Evolutionary conservation across 2,888 invertebrate species (phyloP), one percentile per base, ranked within the genome.

Genomic region (Eristalis pertinax): DNA sequence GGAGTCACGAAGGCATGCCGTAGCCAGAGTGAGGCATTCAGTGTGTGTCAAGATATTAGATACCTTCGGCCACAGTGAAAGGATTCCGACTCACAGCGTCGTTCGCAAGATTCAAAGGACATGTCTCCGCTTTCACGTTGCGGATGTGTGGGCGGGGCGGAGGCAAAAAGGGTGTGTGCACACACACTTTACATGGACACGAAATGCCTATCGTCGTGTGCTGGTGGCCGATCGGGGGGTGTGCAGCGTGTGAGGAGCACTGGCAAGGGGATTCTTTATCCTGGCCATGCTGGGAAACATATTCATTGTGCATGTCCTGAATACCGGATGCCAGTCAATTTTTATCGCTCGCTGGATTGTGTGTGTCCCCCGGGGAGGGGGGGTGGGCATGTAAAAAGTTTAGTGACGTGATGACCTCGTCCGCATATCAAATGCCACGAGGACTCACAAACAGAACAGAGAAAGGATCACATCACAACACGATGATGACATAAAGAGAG

Each of bases 281-380:
- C 82, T 82, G 85, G 82, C 77, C 85, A 82, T 86, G 85, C 60
- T 77, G 77, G 50, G 83, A 65, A 83, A 78, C 78, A 86, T 83
- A 86, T 86, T 83, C 86, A 86, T 72, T 83, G 86, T 86, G 86
- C 86, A 83, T 86, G 86, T 83, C 78, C 86, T 86, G 86, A 86
- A 86, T 86, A 86, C 86, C 74, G 86, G 86, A 86, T 86, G 86
- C 67, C 78, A 78, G 86, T 83, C 83, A 83, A 86, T 86, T 86
- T 86, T 86, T 86, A 86, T 86, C 75, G 79, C 74, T 65, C 32
- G 24, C 60, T 7, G 24, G 26, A 29, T 24, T 50, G 68, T 68
- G 32, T 56, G 64, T 38, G 38, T 50, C 10, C 22, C 26, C 13
- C 5, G 19, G 26, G 26, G 4, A 15, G 63, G 19, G 32, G 19